Evolutionary conservation across 1,140 invertebrate genomes (phyloP).

Genomic region (Aradophagus sp.): DNA sequence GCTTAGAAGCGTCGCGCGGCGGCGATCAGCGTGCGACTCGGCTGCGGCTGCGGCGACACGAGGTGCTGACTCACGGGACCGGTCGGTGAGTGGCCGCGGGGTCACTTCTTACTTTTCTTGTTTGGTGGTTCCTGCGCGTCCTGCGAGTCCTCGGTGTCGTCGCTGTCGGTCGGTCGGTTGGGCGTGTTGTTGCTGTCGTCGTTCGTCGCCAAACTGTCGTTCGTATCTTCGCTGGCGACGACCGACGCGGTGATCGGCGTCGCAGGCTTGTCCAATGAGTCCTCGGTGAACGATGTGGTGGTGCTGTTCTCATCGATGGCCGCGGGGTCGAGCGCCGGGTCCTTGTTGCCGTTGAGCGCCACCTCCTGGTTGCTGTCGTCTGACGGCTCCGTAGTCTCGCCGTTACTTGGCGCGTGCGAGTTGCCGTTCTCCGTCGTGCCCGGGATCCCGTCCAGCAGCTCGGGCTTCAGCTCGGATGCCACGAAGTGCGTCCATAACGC

Average conservation of each 20-base stretch:
- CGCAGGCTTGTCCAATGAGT: conserved; percentile 79
- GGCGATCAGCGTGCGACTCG: conserved; percentile 46
- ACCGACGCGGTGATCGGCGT: conserved; percentile 68
- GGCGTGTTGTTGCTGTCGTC: conserved; percentile 70
- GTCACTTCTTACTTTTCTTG: conserved; percentile 75
- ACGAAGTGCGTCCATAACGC: conserved; percentile 94
- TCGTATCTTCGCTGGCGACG: conserved; percentile 68
- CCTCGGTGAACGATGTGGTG: conserved; percentile 83
- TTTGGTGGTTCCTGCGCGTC: conserved; percentile 69
- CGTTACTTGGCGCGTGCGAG: conserved; percentile 65
- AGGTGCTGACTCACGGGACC: conserved; percentile 63
- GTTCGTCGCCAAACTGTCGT: conserved; percentile 69
- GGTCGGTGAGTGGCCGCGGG: conserved; percentile 52
- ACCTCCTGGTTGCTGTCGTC: conserved; percentile 55
- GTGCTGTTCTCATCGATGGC: conserved; percentile 76
- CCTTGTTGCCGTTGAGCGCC: conserved; percentile 65
- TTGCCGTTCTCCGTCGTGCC: conserved; percentile 76
- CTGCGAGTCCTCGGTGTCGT: conserved; percentile 71
- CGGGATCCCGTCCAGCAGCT: conserved; percentile 86
- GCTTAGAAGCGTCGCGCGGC: not conserved
- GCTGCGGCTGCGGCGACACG: conserved; percentile 46
- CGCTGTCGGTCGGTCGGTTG: conserved; percentile 70
- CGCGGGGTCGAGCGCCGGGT: conserved; percentile 59
- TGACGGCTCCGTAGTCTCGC: conserved; percentile 57
- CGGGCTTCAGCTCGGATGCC: conserved; percentile 86